Conservation (phyloP, 1,140 invertebrate species). For the Cyphomyrmex costatus region DNA sequence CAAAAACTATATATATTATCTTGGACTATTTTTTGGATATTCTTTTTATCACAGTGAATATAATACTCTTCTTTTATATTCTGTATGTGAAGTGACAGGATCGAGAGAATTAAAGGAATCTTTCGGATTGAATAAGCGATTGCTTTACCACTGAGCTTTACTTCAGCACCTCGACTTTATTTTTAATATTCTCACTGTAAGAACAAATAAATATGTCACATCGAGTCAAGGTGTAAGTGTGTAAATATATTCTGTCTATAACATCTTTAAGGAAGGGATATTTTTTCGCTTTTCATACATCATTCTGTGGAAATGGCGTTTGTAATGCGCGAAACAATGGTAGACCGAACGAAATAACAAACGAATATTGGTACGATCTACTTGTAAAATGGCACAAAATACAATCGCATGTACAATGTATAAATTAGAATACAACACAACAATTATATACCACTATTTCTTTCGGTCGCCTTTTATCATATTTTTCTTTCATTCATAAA, state of each 20-base stretch:
- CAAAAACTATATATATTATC: no score
- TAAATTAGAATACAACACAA: slow-evolving; percentile 78
- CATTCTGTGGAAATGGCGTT: slow-evolving; percentile 52
- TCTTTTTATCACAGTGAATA: background rate
- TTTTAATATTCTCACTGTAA: slow-evolving; percentile 80
- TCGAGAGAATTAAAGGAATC: background rate
- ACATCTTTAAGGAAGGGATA: slow-evolving; percentile 44
- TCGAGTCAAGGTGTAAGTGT: slow-evolving; percentile 76
- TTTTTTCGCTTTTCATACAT: slow-evolving; percentile 46
- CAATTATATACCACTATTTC: slow-evolving; percentile 71
- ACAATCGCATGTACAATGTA: slow-evolving; percentile 73
- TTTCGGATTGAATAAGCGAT: background rate
- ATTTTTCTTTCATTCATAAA: slow-evolving; percentile 31
- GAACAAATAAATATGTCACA: slow-evolving; percentile 83
- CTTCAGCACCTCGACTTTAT: slow-evolving; percentile 69
- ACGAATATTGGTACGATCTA: slow-evolving; percentile 68
- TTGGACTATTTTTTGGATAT: no score
- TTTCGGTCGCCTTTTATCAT: slow-evolving; percentile 45
- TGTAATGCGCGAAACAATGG: slow-evolving; percentile 58
- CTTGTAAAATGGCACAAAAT: slow-evolving; percentile 80
- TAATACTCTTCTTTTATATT: background rate
- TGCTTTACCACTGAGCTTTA: background rate
- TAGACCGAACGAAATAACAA: slow-evolving; percentile 61
- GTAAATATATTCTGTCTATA: slow-evolving; percentile 71
- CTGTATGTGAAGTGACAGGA: background rate